phyloP scores from a whole-genome alignment of 2,888 invertebrate genomes.

The Lottia scabra region DNA sequence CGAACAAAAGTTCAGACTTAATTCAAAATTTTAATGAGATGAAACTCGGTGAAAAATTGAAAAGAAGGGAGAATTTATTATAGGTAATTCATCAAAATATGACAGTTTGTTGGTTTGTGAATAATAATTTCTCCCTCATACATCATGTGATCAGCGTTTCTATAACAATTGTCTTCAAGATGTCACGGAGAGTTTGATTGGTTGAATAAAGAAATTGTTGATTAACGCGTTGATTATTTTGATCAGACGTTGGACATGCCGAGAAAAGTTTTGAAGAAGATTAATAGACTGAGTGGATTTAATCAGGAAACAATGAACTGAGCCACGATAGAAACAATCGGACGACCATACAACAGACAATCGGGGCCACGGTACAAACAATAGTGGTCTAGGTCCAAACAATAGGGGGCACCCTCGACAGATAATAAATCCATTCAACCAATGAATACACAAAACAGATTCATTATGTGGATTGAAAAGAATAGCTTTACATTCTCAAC shows the following conservation, averaged over 20 bases:
- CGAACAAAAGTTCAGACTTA: too few species aligned
- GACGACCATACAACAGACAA: too few species aligned
- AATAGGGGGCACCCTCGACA: too few species aligned
- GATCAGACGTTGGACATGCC: not conserved
- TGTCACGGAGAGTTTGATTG: not conserved
- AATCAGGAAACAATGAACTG: not conserved
- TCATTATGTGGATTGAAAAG: too few species aligned
- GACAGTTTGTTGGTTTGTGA: not conserved
- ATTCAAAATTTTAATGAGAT: too few species aligned
- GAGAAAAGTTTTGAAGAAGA: not conserved
- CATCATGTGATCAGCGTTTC: not conserved
- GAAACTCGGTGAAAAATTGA: too few species aligned
- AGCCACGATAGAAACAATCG: too few species aligned
- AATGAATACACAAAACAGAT: too few species aligned
- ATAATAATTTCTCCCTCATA: constrained; percentile 1
- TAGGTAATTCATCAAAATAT: not conserved
- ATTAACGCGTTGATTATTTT: not conserved
- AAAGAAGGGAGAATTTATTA: not conserved
- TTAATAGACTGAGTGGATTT: not conserved
- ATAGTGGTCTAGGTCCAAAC: too few species aligned
- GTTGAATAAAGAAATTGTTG: not conserved
- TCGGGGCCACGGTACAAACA: too few species aligned
- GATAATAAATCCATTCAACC: too few species aligned
- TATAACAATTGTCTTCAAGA: not conserved
- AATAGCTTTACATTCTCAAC: too few species aligned